Conservation (phyloP, 2,888 invertebrate species). For the Mactromeris polynyma region DNA sequence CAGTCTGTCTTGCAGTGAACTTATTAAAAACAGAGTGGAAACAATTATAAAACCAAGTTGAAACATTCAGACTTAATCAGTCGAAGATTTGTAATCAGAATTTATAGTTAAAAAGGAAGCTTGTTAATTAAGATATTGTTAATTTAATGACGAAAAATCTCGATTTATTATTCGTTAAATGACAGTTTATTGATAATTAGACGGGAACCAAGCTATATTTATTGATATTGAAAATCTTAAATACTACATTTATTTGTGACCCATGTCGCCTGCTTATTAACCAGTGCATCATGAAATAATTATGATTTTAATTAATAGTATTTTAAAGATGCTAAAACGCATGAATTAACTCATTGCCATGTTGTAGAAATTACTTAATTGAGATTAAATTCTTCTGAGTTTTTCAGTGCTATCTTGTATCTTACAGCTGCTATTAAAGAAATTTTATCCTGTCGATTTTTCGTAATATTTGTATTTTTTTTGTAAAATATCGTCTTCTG, state of each 20-base stretch:
- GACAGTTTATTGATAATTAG: not conserved
- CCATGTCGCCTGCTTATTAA: not conserved
- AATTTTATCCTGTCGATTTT: not conserved
- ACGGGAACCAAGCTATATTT: not conserved
- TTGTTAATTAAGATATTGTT: constrained; percentile 3
- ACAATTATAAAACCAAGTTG: not conserved
- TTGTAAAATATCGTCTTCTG: not conserved
- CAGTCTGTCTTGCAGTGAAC: not conserved
- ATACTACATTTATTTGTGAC: not conserved
- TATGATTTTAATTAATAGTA: not conserved
- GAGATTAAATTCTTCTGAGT: not conserved
- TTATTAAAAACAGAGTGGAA: not conserved
- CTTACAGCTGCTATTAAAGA: not conserved
- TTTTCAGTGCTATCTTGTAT: too few relatives aligned
- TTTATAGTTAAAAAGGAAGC: not conserved
- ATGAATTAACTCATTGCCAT: not conserved
- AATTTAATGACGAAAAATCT: not conserved
- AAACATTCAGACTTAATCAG: not conserved
- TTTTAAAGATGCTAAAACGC: not conserved
- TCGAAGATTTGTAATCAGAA: not conserved
- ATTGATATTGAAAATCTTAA: not conserved
- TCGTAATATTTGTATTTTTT: not conserved
- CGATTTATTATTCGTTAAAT: not conserved
- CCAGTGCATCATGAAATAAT: not conserved
- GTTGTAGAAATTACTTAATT: not conserved